Evolutionary conservation across 2,888 invertebrate genomes (phyloP), one percentile per base, ranked within the genome.

Genomic region (Tillus elongatus): DNA sequence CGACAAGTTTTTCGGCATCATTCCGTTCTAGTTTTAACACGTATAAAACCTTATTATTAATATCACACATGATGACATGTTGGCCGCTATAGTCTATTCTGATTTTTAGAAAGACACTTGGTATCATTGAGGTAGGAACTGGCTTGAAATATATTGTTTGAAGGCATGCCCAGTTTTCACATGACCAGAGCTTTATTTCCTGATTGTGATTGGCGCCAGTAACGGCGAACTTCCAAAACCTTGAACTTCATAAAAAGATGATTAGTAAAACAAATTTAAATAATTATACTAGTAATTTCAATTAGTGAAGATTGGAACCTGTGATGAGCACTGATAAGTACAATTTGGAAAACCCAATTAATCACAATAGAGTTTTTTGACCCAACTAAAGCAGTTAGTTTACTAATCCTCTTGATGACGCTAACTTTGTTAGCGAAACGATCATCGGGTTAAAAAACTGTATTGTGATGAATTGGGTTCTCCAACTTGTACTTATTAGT

Each of bases 141-240:
- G 79, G 73, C 2, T 72, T 64, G 56, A 90, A 84, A 15, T 72
- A 74, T 24, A 91, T 76, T 1, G 82, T 89, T 62, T 92, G 96
- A n/a, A 95, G 69, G 57, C 95, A 95, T 32, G 76, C 75, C 97
- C 97, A 97, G 0, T 86, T 75, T 58, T 93, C 89, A 64, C 95
- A 96, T 4, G 90, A 89, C 93, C 95, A 96, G 31, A 84, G 71
- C 66, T 93, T 95, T 36, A 96, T 69, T 53, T 88, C 87, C 0
- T 87, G 81, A 67, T 95, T 95, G 61, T 87, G 79, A 45, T 85
- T 82, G 0, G 90, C 83, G 1, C 91, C 91, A 0, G 96, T 95
- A 28, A 96, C 76, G 0, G 89, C 92, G 66, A 85, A 93, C 64
- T 92, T 92, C 96, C 97, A 97, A 66, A 93, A 92, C 58, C 84